Evolutionary conservation across 2,113 vertebrate genomes (phyloP).

Genomic region (Manacus vitellinus): DNA sequence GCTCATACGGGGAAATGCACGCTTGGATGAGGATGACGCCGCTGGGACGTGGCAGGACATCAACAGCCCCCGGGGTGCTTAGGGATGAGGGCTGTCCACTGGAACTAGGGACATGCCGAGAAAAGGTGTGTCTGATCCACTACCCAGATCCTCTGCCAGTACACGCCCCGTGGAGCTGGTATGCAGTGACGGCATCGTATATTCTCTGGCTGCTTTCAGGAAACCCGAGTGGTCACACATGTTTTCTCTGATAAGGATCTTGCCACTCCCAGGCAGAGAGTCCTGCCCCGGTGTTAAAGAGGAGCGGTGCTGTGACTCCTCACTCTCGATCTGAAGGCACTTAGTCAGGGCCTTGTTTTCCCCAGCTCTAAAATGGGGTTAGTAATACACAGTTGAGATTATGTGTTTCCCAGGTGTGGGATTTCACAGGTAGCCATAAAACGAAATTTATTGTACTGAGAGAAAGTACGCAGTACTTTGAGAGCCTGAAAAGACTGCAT

Average conservation of each 20-base stretch:
- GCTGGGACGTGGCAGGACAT: neutral
- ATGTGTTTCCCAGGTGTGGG: neutral
- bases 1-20: neutral
- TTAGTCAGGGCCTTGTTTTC: neutral
- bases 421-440: neutral
- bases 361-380: neutral
- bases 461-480: neutral
- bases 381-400: neutral
- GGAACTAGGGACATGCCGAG: neutral
- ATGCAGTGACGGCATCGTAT: neutral
- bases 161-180: neutral
- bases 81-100: neutral
- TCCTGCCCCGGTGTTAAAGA: neutral
- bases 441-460: neutral
- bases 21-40: neutral
- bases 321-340: neutral
- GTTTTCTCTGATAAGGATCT: neutral
- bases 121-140: slow-evolving; percentile 23
- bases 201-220: neutral
- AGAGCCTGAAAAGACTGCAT: neutral
- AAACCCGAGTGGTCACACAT: neutral
- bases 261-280: neutral
- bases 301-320: neutral
- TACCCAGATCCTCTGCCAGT: neutral
- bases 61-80: neutral